Conservation (phyloP, 2,888 invertebrate genomes). For the Kuschelorhynchus macadamiae region DNA sequence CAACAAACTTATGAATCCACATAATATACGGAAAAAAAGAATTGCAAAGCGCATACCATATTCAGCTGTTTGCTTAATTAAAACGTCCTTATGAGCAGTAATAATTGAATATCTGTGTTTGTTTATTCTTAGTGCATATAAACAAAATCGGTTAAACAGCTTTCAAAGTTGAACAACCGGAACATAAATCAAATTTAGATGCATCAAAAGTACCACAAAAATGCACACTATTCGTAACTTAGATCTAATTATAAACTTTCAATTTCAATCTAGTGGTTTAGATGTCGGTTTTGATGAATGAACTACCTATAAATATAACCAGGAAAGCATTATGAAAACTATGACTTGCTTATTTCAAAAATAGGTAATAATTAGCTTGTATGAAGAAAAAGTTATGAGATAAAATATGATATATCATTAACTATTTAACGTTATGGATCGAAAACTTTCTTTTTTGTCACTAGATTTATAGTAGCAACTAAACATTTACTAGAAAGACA, state of each 20-base stretch:
- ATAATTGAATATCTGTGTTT: conserved; percentile 15
- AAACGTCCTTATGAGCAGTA: background rate
- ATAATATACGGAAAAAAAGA: background rate
- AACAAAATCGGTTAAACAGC: conserved; percentile 26
- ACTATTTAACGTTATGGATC: no score
- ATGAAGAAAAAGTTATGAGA: no score
- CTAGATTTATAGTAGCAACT: no score
- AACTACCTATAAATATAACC: background rate
- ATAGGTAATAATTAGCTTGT: no score
- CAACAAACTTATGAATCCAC: background rate
- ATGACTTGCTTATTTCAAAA: no score
- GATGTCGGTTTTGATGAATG: background rate
- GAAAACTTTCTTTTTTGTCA: no score
- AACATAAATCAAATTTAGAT: conserved; percentile 34
- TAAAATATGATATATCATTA: no score
- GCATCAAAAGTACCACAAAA: conserved; percentile 35
- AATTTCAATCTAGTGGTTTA: background rate
- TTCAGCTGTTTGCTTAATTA: background rate
- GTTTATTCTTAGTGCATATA: conserved; percentile 26
- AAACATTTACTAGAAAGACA: no score
- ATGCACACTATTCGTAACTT: conserved; percentile 20
- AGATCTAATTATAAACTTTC: conserved; percentile 22
- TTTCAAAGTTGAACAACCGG: conserved; percentile 38
- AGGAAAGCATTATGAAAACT: no score
- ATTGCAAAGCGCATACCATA: background rate